Evolutionary conservation across 2,113 vertebrate genomes (phyloP).

Genomic region (Sander vitreus): DNA sequence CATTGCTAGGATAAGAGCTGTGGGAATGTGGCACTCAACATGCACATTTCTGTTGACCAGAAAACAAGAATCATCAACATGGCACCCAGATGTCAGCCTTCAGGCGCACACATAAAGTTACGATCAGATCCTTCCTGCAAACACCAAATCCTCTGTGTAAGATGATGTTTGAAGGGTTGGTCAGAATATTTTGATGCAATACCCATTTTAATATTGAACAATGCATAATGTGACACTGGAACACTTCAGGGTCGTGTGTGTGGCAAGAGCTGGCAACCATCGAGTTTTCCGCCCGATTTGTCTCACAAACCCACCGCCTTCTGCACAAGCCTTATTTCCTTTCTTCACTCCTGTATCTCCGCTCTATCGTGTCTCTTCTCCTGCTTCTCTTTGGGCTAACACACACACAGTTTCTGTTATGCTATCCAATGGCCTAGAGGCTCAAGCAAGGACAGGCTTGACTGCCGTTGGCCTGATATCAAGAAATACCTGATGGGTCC

Average conservation of each 20-base stretch:
- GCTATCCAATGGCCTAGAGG: conserved; percentile 69
- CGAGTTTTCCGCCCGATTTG: conserved; percentile 43
- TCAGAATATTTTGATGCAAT: conserved; percentile 35
- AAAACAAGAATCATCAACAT: conserved; percentile 76
- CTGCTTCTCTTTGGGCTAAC: conserved; percentile 12
- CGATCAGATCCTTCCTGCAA: conserved; percentile 30
- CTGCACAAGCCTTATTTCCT: conserved; percentile 8
- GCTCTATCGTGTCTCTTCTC: conserved; percentile 26
- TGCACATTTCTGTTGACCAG: conserved; percentile 75
- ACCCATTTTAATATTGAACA: conserved; percentile 27
- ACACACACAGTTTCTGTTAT: conserved; percentile 46
- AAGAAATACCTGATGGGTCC: conserved; percentile 77
- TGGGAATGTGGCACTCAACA: conserved; percentile 75
- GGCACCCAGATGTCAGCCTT: conserved; percentile 81
- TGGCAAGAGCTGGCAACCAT: conserved; percentile 49
- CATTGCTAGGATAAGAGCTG: conserved; percentile 68
- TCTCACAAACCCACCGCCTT: conserved; percentile 26
- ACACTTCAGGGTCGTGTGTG: conserved; percentile 32
- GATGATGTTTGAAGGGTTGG: conserved; percentile 15
- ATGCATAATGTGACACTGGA: conserved; percentile 23
- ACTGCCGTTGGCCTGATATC: conserved; percentile 72
- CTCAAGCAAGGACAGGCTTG: conserved; percentile 76
- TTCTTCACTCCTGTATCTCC: conserved; percentile 34
- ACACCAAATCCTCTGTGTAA: conserved; percentile 7
- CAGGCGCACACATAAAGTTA: conserved; percentile 54